A percentile compares a stretch with the other conserved stretches of the same genome.
Evolutionary conservation across 2,888 invertebrate genomes (phyloP).

Genomic region (Aquatica leii): DNA sequence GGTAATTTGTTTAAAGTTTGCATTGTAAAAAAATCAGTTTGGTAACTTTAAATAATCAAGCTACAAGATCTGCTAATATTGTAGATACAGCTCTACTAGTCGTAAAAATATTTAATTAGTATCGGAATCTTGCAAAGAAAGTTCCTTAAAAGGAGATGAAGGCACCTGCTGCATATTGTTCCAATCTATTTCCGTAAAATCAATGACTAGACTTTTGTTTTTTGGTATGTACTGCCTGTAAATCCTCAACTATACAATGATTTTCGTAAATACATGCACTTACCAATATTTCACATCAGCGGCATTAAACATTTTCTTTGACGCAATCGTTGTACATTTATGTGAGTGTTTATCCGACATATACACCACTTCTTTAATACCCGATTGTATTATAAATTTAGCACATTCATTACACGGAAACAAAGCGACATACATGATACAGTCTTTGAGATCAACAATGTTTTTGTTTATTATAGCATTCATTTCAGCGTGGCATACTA

Average conservation of each 20-base stretch:
- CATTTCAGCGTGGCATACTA: slow-evolving; percentile 97
- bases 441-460: slow-evolving; percentile 76
- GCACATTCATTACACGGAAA: slow-evolving; percentile 99
- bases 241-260: slow-evolving; percentile 37
- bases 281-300: slow-evolving; percentile 76
- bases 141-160: slow-evolving; percentile 53
- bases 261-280: slow-evolving; percentile 28
- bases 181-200: slow-evolving; percentile 72
- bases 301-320: slow-evolving; percentile 83
- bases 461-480: slow-evolving; percentile 96
- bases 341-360: slow-evolving; percentile 82
- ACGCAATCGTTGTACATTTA: slow-evolving; percentile 74
- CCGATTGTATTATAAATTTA: slow-evolving; percentile 94
- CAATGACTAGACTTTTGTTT: slow-evolving; percentile 70
- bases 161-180: slow-evolving; percentile 62
- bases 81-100: too few relatives aligned
- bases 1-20: too few relatives aligned
- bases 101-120: too few relatives aligned
- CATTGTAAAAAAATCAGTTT: too few relatives aligned
- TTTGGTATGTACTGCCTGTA: slow-evolving; percentile 72
- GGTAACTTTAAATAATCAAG: too few relatives aligned
- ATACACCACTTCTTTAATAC: slow-evolving; percentile 81
- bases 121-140: too few relatives aligned
- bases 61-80: too few relatives aligned
- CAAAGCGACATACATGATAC: slow-evolving; percentile 86